phyloP scores from a whole-genome alignment of 2,888 invertebrate genomes.

The Sphinx pinastri region DNA sequence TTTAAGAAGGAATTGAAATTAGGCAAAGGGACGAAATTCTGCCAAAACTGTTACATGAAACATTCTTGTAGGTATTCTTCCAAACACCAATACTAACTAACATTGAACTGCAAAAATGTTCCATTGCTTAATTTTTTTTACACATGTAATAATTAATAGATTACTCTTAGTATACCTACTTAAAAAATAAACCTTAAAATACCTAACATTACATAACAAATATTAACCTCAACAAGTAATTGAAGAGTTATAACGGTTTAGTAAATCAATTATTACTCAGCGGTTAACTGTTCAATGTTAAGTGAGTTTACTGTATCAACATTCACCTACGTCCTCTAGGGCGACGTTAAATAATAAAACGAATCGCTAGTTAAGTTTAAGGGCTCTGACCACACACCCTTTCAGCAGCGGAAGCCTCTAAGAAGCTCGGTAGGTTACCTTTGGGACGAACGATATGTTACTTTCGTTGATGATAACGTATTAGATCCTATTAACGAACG shows the following conservation, averaged over 20 bases:
- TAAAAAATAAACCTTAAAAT: too few species aligned
- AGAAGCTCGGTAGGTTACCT: slow-evolving; percentile 66
- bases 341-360: slow-evolving; percentile 76
- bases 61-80: too few species aligned
- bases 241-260: background rate
- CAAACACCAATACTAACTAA: too few species aligned
- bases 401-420: slow-evolving; percentile 72
- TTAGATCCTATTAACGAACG: slow-evolving; percentile 33
- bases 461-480: slow-evolving; percentile 36
- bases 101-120: too few species aligned
- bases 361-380: slow-evolving; percentile 75
- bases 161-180: too few species aligned
- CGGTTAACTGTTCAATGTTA: slow-evolving; percentile 7
- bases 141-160: too few species aligned
- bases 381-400: slow-evolving; percentile 78
- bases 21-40: too few species aligned
- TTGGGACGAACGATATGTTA: slow-evolving; percentile 53
- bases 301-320: slow-evolving; percentile 54
- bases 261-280: slow-evolving; percentile 23
- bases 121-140: too few species aligned
- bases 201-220: background rate
- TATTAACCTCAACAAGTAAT: background rate
- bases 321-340: slow-evolving; percentile 52
- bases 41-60: too few species aligned
- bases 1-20: too few species aligned